phyloP scores from a whole-genome alignment of 2,797 vertebrate species.

The Sebastolobus alascanus region DNA sequence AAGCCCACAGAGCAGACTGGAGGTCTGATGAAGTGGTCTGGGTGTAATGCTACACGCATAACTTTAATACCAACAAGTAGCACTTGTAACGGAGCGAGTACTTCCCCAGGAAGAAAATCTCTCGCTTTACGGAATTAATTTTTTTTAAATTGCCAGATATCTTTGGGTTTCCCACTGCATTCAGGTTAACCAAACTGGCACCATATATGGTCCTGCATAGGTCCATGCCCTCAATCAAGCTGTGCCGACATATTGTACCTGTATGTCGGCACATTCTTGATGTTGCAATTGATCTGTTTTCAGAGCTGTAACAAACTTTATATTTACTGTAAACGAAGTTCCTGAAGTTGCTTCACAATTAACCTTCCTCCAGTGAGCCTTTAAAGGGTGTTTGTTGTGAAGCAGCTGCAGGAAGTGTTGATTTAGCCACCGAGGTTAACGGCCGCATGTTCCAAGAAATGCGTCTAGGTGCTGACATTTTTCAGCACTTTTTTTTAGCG shows the following conservation, averaged over 20 bases:
- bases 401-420: slow-evolving; percentile 13
- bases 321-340: neutral
- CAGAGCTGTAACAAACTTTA: neutral
- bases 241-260: neutral
- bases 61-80: slow-evolving; percentile 28
- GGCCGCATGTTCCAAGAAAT: neutral
- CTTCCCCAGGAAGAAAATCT: neutral
- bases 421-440: slow-evolving; percentile 1
- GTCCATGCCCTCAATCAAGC: slow-evolving; percentile 15
- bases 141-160: neutral
- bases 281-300: neutral
- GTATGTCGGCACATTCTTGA: neutral
- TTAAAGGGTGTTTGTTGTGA: slow-evolving; percentile 9
- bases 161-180: neutral
- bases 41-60: slow-evolving; percentile 12
- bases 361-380: slow-evolving; percentile 12
- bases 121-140: neutral
- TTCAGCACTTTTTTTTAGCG: neutral
- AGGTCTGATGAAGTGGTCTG: slow-evolving; percentile 29
- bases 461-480: neutral
- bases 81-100: slow-evolving; percentile 2
- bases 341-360: neutral
- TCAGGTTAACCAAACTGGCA: slow-evolving; percentile 1
- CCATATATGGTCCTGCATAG: neutral
- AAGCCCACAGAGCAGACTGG: slow-evolving; percentile 2